These are phyloP conservation scores for Aphaenogaster floridana DNA, from an alignment of 1,140 invertebrate genomes.

Conservation along the genomic window DNA sequence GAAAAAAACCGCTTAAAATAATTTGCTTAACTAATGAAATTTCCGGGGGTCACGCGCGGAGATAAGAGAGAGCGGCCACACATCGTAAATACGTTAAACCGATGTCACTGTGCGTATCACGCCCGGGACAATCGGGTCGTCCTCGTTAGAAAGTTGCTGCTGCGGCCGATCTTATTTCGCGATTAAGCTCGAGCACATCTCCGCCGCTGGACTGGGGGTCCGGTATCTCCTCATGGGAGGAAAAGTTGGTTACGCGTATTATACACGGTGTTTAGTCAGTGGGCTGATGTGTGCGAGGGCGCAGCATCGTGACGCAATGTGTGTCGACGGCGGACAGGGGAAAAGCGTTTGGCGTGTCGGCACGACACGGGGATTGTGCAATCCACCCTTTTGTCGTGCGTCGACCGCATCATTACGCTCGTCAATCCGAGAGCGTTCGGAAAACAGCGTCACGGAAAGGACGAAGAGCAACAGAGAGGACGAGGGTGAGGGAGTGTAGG, in stretches of 20 bases:
- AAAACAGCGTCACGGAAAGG: slow-evolving; percentile 52
- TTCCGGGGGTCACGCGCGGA: background rate
- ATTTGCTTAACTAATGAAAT: slow-evolving; percentile 46
- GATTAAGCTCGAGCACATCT: slow-evolving; percentile 18
- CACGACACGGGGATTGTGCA: slow-evolving; percentile 16
- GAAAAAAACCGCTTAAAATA: slow-evolving; percentile 41
- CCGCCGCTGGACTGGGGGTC: background rate
- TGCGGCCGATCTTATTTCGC: slow-evolving; percentile 32
- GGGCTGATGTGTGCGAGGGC: background rate
- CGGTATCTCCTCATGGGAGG: background rate
- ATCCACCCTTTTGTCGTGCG: slow-evolving; percentile 66
- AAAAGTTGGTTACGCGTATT: background rate
- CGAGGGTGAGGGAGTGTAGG: background rate
- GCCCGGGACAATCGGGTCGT: background rate
- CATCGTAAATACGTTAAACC: slow-evolving; percentile 9
- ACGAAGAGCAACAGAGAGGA: background rate
- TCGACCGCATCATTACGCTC: slow-evolving; percentile 72
- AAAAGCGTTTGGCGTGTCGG: slow-evolving; percentile 46
- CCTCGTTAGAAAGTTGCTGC: slow-evolving; percentile 9
- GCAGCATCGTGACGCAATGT: background rate
- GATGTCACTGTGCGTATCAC: background rate
- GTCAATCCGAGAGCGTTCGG: slow-evolving; percentile 57
- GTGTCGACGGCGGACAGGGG: slow-evolving; percentile 6
- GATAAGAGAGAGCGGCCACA: slow-evolving; percentile 14
- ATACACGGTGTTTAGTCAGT: slow-evolving; percentile 4